Evolutionary conservation across 2,888 invertebrate genomes (phyloP).

Genomic region (Phaonia tiefii): DNA sequence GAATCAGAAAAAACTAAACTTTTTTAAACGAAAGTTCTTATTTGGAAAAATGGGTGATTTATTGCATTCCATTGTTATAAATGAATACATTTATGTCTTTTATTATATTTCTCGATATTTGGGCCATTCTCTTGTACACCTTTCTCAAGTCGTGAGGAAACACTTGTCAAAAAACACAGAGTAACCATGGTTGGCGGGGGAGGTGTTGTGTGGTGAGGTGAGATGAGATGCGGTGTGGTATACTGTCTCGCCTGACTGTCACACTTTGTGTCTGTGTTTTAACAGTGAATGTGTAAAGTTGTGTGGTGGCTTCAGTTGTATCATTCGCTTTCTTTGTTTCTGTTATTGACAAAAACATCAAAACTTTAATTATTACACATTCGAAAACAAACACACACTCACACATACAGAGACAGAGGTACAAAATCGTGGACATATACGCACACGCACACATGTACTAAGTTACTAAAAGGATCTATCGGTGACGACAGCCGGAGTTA

Average conservation of each 20-base stretch:
- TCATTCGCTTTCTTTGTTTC: slow-evolving; percentile 29
- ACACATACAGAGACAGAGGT: neutral
- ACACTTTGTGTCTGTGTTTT: slow-evolving; percentile 36
- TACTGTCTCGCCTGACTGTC: neutral
- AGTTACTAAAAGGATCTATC: slow-evolving; percentile 5
- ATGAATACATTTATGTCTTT: no score
- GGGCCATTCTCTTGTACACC: no score
- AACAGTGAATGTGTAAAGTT: neutral
- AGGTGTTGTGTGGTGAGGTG: no score
- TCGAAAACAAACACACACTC: neutral
- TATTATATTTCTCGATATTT: no score
- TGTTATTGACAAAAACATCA: slow-evolving; percentile 30
- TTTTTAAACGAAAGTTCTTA: no score
- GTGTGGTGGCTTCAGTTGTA: neutral
- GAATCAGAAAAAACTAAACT: no score
- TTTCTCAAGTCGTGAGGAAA: neutral
- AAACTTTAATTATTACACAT: slow-evolving; percentile 34
- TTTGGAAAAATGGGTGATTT: no score
- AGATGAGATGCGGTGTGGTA: no score
- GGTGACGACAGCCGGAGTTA: slow-evolving; percentile 25
- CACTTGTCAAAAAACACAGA: slow-evolving; percentile 22
- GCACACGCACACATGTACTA: neutral
- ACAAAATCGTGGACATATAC: neutral
- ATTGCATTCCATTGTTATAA: no score
- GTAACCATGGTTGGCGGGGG: neutral